phyloP scores from a whole-genome alignment of 2,888 invertebrate species.

The Hypomecis atomaria region DNA sequence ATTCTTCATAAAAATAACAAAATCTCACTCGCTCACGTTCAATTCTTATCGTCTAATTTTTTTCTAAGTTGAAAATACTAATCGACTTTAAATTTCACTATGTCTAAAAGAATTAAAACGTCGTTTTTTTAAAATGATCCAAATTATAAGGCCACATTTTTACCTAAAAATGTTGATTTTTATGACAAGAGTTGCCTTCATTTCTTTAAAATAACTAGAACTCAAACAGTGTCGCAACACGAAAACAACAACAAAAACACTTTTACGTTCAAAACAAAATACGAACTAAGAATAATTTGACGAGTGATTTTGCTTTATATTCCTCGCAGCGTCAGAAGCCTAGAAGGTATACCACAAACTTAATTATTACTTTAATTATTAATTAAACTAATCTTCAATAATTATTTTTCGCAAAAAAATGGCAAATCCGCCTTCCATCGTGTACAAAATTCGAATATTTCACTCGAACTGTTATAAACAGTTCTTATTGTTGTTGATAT shows the following conservation, averaged over 20 bases:
- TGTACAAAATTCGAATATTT: no score
- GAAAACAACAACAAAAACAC: conserved; percentile 11
- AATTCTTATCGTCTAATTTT: conserved; percentile 54
- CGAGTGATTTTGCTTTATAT: no score
- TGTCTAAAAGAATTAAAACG: conserved; percentile 15
- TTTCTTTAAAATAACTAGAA: neutral
- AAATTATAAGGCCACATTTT: conserved; percentile 73
- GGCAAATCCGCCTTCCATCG: no score
- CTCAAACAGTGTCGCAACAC: conserved; percentile 1
- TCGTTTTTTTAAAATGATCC: conserved; percentile 52
- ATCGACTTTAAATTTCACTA: conserved; percentile 40
- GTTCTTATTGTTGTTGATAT: no score
- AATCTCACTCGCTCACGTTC: conserved; percentile 56
- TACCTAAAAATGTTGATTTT: conserved; percentile 24
- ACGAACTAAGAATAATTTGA: neutral
- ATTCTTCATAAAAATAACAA: conserved; percentile 60
- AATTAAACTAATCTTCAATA: no score
- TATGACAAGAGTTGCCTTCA: conserved; percentile 1
- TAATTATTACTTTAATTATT: no score
- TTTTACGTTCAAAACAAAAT: conserved; percentile 12
- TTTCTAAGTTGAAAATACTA: conserved; percentile 53
- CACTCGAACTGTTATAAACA: no score
- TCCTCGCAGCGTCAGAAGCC: no score
- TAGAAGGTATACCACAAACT: no score
- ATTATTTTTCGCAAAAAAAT: no score